These are phyloP conservation scores for Diplazon laetatorius DNA, from an alignment of 2,888 invertebrate species.

Conservation along the genomic window DNA sequence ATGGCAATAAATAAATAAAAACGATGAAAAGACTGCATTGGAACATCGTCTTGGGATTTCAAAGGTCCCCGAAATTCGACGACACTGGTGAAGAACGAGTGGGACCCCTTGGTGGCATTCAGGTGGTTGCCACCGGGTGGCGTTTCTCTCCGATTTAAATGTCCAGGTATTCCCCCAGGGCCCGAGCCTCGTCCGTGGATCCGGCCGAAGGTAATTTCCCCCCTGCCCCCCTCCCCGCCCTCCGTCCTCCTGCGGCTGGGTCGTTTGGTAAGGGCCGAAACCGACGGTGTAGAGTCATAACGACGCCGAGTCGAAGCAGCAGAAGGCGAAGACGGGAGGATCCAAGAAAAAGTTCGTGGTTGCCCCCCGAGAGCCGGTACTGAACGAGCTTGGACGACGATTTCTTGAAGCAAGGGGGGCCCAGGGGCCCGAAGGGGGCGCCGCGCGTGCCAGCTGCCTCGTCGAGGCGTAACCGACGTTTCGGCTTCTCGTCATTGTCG, in stretches of 20 bases:
- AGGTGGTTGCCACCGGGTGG: constrained; percentile 79
- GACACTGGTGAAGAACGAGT: constrained; percentile 73
- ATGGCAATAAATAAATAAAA: too few species aligned
- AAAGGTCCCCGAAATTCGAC: constrained; percentile 57
- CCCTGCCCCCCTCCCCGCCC: too few species aligned
- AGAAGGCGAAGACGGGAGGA: constrained; percentile 57
- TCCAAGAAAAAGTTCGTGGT: constrained; percentile 63
- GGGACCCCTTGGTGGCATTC: constrained; percentile 78
- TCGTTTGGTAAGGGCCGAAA: constrained; percentile 45
- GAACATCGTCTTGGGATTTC: neutral
- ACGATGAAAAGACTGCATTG: too few species aligned
- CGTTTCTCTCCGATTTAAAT: constrained; percentile 79
- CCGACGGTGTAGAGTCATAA: constrained; percentile 28
- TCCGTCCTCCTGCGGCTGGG: constrained; percentile 44
- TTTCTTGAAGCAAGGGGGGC: constrained; percentile 58
- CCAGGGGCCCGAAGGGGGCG: too few species aligned
- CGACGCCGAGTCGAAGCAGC: constrained; percentile 66
- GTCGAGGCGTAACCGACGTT: constrained; percentile 82
- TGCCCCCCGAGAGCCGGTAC: constrained; percentile 59
- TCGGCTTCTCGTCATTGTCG: constrained; percentile 80
- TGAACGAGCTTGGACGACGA: constrained; percentile 49
- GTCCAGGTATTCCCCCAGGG: constrained; percentile 77
- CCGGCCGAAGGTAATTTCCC: constrained; percentile 74
- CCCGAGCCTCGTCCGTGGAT: constrained; percentile 60
- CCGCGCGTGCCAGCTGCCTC: constrained; percentile 82